Conservation (phyloP, 2,113 vertebrate genomes). For the Hyperopisus bebe region DNA sequence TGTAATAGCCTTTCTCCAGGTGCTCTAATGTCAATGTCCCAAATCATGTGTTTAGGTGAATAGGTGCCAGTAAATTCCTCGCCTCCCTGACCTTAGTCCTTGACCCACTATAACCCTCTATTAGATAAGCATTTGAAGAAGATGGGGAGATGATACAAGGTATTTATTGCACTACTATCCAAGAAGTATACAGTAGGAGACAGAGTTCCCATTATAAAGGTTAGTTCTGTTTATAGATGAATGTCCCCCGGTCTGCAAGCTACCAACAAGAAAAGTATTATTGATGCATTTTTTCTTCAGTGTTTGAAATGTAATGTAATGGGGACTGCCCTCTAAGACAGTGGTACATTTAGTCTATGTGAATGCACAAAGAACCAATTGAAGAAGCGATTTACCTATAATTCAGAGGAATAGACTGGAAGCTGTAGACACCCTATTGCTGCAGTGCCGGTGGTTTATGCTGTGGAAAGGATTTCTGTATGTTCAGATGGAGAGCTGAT, state of each 20-base stretch:
- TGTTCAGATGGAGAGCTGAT: slow-evolving; percentile 57
- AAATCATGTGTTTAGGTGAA: neutral
- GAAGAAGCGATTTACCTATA: slow-evolving; percentile 60
- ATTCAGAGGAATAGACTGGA: slow-evolving; percentile 50
- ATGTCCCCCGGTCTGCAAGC: slow-evolving; percentile 49
- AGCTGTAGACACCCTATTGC: slow-evolving; percentile 32
- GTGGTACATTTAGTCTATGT: neutral
- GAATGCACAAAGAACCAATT: neutral
- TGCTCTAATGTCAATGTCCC: neutral
- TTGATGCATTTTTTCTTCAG: neutral
- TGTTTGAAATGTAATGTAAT: neutral
- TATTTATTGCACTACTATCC: neutral
- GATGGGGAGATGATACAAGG: neutral
- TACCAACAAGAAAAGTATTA: neutral
- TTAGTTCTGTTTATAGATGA: slow-evolving; percentile 32
- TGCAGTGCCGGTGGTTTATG: neutral
- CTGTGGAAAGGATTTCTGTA: slow-evolving; percentile 42
- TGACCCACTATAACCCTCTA: neutral
- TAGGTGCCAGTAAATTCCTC: neutral
- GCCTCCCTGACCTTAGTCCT: no score
- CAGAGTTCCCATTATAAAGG: neutral
- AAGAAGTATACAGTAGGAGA: neutral
- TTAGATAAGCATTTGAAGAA: neutral
- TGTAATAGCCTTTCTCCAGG: neutral
- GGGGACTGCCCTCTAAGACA: slow-evolving; percentile 42